These are phyloP conservation scores for Microtus oregoni DNA, from an alignment of 2,113 vertebrate genomes.

Conservation along the genomic window DNA sequence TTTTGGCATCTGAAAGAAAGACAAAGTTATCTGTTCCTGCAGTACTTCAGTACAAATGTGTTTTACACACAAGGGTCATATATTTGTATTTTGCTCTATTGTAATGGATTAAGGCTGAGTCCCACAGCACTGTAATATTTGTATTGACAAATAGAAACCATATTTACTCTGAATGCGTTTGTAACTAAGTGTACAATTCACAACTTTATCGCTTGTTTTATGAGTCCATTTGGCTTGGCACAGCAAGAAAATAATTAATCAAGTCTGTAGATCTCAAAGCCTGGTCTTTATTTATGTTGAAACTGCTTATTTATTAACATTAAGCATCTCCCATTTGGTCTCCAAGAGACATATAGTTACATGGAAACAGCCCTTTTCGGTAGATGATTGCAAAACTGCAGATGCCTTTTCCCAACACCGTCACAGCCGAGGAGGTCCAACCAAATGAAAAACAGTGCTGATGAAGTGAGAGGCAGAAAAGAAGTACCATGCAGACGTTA, in stretches of 20 bases:
- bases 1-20: conserved; percentile 82
- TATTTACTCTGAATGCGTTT: conserved; percentile 77
- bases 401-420: conserved; percentile 75
- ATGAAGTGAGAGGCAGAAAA: conserved; percentile 81
- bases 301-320: conserved; percentile 79
- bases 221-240: conserved; percentile 79
- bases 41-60: conserved; percentile 54
- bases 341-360: conserved; percentile 70
- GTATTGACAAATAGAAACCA: conserved; percentile 79
- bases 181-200: conserved; percentile 74
- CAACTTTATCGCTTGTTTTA: conserved; percentile 76
- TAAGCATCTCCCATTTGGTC: conserved; percentile 77
- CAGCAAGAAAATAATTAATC: conserved; percentile 81
- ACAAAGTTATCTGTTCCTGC: conserved; percentile 46
- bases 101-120: conserved; percentile 65
- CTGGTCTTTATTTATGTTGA: conserved; percentile 80
- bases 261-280: conserved; percentile 43
- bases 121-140: conserved; percentile 60
- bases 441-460: conserved; percentile 83
- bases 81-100: conserved; percentile 74
- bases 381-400: conserved; percentile 76
- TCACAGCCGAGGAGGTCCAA: conserved; percentile 77
- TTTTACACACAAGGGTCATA: conserved; percentile 68
- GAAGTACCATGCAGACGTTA: conserved; percentile 70
- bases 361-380: conserved; percentile 75